Evolutionary conservation across 64 coral and sea anemone species (phyloP).

Genomic region (Actinia equina): DNA sequence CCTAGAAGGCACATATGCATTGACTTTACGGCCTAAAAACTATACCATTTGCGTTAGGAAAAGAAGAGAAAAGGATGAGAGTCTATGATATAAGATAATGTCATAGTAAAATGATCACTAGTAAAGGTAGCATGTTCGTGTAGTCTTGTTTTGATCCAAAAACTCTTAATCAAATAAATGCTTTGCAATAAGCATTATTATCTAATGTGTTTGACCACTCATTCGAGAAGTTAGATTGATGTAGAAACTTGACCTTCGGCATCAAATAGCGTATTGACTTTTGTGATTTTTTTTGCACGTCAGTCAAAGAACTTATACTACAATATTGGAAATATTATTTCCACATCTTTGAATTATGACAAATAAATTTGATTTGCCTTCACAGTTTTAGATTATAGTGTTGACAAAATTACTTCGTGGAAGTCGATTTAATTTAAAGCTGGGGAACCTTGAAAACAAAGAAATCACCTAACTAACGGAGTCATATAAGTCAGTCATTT

Average conservation of each 20-base stretch:
- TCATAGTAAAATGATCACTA: neutral
- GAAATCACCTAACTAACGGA: no score
- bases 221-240: neutral
- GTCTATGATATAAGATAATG: neutral
- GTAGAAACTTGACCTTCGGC: neutral
- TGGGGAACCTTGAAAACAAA: no score
- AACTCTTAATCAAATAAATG: neutral
- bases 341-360: neutral
- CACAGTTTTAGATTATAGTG: no score
- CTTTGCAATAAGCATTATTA: neutral
- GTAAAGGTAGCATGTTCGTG: neutral
- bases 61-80: neutral
- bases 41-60: slow-evolving; percentile 7
- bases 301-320: no score
- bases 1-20: neutral
- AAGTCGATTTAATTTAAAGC: no score
- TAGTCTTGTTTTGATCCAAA: neutral
- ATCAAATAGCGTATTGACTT: no score
- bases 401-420: no score
- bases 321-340: no score
- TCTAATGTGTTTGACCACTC: neutral
- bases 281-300: no score
- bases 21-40: neutral
- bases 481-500: no score
- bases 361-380: neutral